Percentiles rank a stretch among this genome's conserved stretches.
phyloP scores from a whole-genome alignment of 2,797 vertebrate species.

The Enteromius argenteus region DNA sequence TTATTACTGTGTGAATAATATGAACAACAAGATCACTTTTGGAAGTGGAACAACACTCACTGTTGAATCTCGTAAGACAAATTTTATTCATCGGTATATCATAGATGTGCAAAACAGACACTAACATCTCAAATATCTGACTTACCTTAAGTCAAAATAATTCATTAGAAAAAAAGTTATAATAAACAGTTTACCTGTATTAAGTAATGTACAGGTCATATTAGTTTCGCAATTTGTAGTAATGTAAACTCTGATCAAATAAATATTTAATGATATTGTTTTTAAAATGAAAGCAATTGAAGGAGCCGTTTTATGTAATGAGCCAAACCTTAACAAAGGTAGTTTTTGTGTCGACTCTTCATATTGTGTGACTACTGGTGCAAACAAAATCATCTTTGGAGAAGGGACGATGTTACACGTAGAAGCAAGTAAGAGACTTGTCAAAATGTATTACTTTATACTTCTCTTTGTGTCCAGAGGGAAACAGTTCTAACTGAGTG shows the following conservation, averaged over 20 bases:
- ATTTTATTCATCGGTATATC: not conserved
- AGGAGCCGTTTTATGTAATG: not conserved
- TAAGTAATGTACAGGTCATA: not conserved
- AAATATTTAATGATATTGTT: not conserved
- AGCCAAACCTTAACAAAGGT: not conserved
- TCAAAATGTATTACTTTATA: conserved; percentile 13
- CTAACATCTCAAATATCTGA: not conserved
- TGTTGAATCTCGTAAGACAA: conserved; percentile 37
- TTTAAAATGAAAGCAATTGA: not conserved
- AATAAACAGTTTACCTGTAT: not conserved
- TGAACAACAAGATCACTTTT: conserved; percentile 51
- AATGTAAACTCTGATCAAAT: not conserved
- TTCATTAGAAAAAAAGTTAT: not conserved
- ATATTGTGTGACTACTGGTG: conserved; percentile 48
- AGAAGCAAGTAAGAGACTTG: conserved; percentile 45
- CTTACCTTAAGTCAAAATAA: not conserved
- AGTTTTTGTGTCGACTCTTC: conserved; percentile 5
- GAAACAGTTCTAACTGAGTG: too few species aligned
- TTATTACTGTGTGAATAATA: conserved; percentile 55
- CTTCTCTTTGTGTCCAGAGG: not conserved
- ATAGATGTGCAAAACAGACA: not conserved
- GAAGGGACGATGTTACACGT: conserved; percentile 40
- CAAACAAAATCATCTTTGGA: conserved; percentile 43
- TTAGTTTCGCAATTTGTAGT: not conserved
- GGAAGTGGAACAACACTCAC: conserved; percentile 47